phyloP scores from a whole-genome alignment of 1,140 invertebrate species.

The Pteromalus puparum region DNA sequence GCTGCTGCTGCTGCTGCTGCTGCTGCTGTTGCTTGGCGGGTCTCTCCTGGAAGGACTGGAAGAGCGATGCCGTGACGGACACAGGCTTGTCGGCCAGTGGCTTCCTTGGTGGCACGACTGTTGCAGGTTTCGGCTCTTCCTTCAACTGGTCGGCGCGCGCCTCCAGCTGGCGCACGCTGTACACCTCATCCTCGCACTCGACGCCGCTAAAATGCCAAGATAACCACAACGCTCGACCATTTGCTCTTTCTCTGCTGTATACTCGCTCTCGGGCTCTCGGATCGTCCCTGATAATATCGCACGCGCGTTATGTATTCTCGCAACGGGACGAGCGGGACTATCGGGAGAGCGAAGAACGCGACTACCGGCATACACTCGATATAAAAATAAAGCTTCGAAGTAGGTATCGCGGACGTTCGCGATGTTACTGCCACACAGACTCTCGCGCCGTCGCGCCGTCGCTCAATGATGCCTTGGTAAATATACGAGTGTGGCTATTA shows the following conservation, averaged over 20 bases:
- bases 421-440: background rate
- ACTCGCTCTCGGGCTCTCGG: background rate
- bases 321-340: background rate
- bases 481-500: background rate
- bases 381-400: constrained; percentile 50
- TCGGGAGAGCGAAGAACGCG: background rate
- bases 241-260: background rate
- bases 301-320: too few species aligned
- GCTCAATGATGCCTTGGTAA: background rate
- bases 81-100: constrained; percentile 55
- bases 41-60: constrained; percentile 50
- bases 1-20: too few species aligned
- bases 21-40: constrained; percentile 24
- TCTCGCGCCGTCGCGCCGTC: background rate
- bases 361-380: constrained; percentile 9
- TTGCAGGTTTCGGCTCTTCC: constrained; percentile 1
- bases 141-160: constrained; percentile 58
- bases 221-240: constrained; percentile 28
- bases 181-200: constrained; percentile 90
- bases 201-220: constrained; percentile 83
- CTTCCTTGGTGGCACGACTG: constrained; percentile 52
- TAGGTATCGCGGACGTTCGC: constrained; percentile 48
- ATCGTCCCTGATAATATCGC: background rate
- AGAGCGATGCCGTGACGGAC: constrained; percentile 63
- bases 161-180: constrained; percentile 84